Conservation (phyloP, 2,797 vertebrate species). For the Molossus molossus region DNA sequence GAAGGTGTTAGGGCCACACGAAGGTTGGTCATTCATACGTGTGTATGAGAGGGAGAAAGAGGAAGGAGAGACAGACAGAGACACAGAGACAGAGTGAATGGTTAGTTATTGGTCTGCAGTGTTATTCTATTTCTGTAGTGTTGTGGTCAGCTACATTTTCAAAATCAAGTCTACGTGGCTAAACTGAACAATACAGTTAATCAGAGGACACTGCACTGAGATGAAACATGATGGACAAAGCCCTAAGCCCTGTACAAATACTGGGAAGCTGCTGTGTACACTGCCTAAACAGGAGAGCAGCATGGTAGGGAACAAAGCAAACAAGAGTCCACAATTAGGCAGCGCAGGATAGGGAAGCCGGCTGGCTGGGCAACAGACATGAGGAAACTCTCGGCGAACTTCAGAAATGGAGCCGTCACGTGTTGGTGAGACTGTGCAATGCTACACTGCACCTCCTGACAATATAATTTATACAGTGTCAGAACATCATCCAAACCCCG, state of each 20-base stretch:
- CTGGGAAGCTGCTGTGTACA: neutral
- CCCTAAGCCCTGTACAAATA: neutral
- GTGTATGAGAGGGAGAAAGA: no score
- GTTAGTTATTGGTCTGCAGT: neutral
- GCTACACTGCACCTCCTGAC: neutral
- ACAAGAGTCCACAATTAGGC: neutral
- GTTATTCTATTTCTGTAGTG: conserved; percentile 33
- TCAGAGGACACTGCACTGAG: conserved; percentile 1
- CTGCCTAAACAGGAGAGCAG: neutral
- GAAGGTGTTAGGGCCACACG: neutral
- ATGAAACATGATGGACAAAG: conserved; percentile 14
- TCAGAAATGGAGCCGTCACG: conserved; percentile 9
- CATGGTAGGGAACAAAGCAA: neutral
- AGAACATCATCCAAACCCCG: neutral
- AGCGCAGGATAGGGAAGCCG: neutral
- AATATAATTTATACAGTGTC: conserved; percentile 8
- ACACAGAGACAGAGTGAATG: neutral
- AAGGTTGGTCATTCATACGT: neutral
- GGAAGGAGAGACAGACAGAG: neutral
- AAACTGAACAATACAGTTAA: conserved; percentile 74
- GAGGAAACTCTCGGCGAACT: neutral
- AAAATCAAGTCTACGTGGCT: conserved; percentile 67
- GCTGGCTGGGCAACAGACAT: neutral
- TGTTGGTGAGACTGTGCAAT: neutral
- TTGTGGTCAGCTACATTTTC: conserved; percentile 56